Evolutionary conservation across 2,888 invertebrate species (phyloP), one percentile per base, ranked within the genome.

Genomic region (Meteorus colon): DNA sequence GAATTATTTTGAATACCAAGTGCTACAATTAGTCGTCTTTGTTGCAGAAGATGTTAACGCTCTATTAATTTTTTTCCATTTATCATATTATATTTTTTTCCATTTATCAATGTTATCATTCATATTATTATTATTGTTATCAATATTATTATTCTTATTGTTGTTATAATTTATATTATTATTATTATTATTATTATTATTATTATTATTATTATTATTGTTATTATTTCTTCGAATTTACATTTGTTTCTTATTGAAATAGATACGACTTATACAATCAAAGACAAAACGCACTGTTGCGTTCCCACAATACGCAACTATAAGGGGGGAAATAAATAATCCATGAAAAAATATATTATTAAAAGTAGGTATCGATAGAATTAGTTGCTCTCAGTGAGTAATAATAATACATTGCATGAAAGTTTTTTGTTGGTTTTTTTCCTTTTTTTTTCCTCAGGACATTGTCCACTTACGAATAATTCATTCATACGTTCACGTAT

Each of bases 261-360:
- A 34, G 37, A 10, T 65, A 41, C 37, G 65, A 41, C 65, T 65
- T 65, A 37, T 65, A 65, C 2, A 62, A 62, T 31, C 27, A 63
- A 63, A 31, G 34, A 63, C 16, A 63, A 31, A 2, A 79, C 79
- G 74, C 74, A 76, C 74, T 74, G 70, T 79, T 29, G 78, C 74
- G 77, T 73, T 79, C 73, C 79, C 27, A 74, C 70, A 60, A 70
- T 73, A 73, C 77, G 80, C 76, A 75, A 75, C 77, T 78, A 8
- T 55, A 77, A 79, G 71, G 80, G 80, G 71, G 77, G 79, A 81
- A 84, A 84, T 84, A 84, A 83, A 84, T 83, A 84, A 84, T 83
- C 80, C 77, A 82, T 84, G 82, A 82, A 84, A 84, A 84, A 84
- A 84, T 84, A 84, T 84, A 84, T 83, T 81, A 81, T 83, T 83